Conservation (phyloP, 2,888 invertebrate genomes). For the Thymelicus lineola region DNA sequence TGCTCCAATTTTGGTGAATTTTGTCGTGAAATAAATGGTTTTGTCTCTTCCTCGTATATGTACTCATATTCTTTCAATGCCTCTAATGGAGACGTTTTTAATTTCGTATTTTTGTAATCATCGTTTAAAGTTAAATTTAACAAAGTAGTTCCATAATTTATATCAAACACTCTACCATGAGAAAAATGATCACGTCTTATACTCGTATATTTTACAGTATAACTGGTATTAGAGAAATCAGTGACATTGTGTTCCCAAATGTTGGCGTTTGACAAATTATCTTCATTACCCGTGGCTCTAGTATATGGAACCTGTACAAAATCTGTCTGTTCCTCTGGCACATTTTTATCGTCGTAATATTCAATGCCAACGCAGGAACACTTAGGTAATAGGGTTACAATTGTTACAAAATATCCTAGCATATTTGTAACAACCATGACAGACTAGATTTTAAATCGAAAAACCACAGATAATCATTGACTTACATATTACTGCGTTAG, state of each 20-base stretch:
- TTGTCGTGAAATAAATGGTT: constrained; percentile 30
- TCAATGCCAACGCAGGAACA: constrained; percentile 19
- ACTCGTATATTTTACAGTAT: not conserved
- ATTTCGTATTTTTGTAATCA: not conserved
- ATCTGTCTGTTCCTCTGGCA: not conserved
- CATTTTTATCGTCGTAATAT: constrained; percentile 28
- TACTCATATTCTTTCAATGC: constrained; percentile 55
- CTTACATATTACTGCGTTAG: too few species aligned
- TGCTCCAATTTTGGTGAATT: constrained; percentile 8
- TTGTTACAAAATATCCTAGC: not conserved
- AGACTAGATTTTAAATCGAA: constrained; percentile 15
- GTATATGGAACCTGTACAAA: not conserved
- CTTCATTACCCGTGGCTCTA: not conserved
- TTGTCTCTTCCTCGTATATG: constrained; percentile 46
- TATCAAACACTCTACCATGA: not conserved
- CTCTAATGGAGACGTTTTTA: constrained; percentile 14
- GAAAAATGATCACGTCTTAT: not conserved
- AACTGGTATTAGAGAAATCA: not conserved
- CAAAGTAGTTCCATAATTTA: not conserved
- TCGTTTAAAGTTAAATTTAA: constrained; percentile 4
- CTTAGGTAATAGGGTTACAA: not conserved
- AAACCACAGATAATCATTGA: not conserved
- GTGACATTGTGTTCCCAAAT: not conserved
- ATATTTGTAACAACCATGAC: constrained; percentile 11
- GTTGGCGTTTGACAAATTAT: not conserved